Conservation (phyloP, 2,888 invertebrate species). For the Eupithecia insigniata region DNA sequence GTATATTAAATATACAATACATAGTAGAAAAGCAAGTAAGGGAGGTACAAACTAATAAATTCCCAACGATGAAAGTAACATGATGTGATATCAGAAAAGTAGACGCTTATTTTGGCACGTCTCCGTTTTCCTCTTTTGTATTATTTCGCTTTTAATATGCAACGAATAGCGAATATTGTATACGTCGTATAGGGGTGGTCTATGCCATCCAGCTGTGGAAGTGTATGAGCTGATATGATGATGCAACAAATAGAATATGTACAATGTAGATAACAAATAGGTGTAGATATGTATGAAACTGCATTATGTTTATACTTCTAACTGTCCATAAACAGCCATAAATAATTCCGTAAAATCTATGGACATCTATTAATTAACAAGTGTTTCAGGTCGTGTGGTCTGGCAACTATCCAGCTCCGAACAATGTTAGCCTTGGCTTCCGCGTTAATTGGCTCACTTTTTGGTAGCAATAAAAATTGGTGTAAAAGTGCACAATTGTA, state of each 20-base stretch:
- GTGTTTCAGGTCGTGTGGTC: slow-evolving; percentile 41
- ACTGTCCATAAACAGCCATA: background rate
- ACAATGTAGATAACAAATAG: too few relatives aligned
- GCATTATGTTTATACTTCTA: background rate
- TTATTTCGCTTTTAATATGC: background rate
- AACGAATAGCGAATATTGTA: too few relatives aligned
- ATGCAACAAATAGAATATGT: too few relatives aligned
- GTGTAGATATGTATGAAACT: background rate
- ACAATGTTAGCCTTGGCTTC: slow-evolving; percentile 67
- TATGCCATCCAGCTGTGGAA: too few relatives aligned
- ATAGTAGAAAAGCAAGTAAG: slow-evolving; percentile 17
- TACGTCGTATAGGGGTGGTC: too few relatives aligned
- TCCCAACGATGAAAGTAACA: slow-evolving; percentile 49
- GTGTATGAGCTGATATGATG: too few relatives aligned
- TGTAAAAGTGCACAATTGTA: slow-evolving; percentile 58
- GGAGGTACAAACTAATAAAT: slow-evolving; percentile 66
- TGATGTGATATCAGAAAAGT: slow-evolving; percentile 54
- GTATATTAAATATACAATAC: background rate
- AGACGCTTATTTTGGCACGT: slow-evolving; percentile 55
- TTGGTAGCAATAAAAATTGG: slow-evolving; percentile 66
- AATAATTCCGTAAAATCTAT: slow-evolving; percentile 3
- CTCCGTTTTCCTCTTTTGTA: slow-evolving; percentile 45
- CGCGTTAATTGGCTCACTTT: slow-evolving; percentile 70
- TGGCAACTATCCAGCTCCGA: slow-evolving; percentile 65
- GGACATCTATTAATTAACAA: slow-evolving; percentile 56